A percentile compares a stretch with the other conserved stretches of the same genome.
These are phyloP conservation scores for Dipus sagitta DNA, from an alignment of 2,797 vertebrate species.

Conservation along the genomic window DNA sequence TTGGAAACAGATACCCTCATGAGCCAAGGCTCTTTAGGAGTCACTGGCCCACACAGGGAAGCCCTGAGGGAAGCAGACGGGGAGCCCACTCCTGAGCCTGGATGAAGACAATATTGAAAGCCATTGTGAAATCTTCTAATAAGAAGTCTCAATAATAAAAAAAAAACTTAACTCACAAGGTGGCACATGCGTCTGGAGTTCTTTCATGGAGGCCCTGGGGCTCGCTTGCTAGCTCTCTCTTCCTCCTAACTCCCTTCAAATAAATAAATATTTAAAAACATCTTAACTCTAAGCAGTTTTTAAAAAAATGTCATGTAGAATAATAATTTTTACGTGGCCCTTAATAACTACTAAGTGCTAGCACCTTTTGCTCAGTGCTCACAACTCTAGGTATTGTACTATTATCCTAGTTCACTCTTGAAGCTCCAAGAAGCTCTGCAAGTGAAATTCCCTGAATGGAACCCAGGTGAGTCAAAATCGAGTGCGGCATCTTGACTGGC, in stretches of 20 bases:
- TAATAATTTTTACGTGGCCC: background rate
- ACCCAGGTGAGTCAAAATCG: background rate
- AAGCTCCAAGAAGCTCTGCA: background rate
- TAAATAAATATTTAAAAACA: background rate
- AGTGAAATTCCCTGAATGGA: background rate
- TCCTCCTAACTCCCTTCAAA: no score
- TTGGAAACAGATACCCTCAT: background rate
- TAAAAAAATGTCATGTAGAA: background rate
- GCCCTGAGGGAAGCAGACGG: fast-evolving
- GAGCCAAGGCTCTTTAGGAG: background rate
- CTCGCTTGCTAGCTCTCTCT: no score
- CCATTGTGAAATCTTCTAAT: background rate
- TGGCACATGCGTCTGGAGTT: no score
- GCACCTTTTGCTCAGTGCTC: background rate
- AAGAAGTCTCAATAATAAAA: background rate
- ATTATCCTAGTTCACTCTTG: background rate
- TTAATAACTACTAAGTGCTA: background rate
- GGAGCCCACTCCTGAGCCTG: background rate
- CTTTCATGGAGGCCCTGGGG: no score
- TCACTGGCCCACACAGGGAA: background rate
- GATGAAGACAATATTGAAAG: background rate
- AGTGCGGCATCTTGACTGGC: background rate
- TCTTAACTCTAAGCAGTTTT: background rate
- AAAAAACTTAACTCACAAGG: background rate
- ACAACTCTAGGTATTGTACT: background rate